Percentiles rank a stretch among this genome's conserved stretches.
These are phyloP conservation scores for Phengaris arion DNA, from an alignment of 2,888 invertebrate species.

Conservation along the genomic window DNA sequence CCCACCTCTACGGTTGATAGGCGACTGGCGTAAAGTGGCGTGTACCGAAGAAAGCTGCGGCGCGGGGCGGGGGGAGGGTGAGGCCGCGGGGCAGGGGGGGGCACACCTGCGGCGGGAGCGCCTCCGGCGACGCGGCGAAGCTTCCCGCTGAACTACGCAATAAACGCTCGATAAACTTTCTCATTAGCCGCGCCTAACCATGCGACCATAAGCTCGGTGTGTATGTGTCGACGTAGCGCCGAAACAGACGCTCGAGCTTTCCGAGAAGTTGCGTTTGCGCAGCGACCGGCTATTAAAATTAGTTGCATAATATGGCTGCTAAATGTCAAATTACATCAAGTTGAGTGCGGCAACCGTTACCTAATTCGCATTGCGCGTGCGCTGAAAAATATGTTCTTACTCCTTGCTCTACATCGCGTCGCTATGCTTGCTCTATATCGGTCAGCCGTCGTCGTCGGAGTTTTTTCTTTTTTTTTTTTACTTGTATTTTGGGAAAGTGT, in stretches of 20 bases:
- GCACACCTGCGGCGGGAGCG: slow-evolving; percentile 69
- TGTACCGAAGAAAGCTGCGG: slow-evolving; percentile 53
- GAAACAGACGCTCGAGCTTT: slow-evolving; percentile 48
- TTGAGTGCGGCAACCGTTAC: slow-evolving; percentile 3
- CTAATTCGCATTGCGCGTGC: slow-evolving; percentile 6
- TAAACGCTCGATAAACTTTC: slow-evolving; percentile 80
- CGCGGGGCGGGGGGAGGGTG: slow-evolving; percentile 48
- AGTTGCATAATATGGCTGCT: slow-evolving; percentile 27
- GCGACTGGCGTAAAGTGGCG: slow-evolving; percentile 66
- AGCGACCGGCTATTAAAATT: slow-evolving; percentile 30
- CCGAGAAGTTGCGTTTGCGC: slow-evolving; percentile 41
- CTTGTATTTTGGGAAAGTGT: not conserved
- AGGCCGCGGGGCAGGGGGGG: slow-evolving; percentile 49
- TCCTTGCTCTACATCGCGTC: not conserved
- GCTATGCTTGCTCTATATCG: no score
- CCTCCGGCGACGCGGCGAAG: slow-evolving; percentile 63
- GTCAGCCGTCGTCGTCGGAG: no score
- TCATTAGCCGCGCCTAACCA: slow-evolving; percentile 78
- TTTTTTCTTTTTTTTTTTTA: no score
- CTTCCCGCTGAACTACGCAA: slow-evolving; percentile 77
- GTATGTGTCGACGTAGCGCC: slow-evolving; percentile 64
- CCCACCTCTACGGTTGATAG: slow-evolving; percentile 66
- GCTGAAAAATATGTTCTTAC: not conserved
- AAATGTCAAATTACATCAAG: slow-evolving; percentile 33
- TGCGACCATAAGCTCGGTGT: slow-evolving; percentile 76